These are phyloP conservation scores for Leptopilina myrica DNA, from an alignment of 2,888 invertebrate species.

Conservation along the genomic window DNA sequence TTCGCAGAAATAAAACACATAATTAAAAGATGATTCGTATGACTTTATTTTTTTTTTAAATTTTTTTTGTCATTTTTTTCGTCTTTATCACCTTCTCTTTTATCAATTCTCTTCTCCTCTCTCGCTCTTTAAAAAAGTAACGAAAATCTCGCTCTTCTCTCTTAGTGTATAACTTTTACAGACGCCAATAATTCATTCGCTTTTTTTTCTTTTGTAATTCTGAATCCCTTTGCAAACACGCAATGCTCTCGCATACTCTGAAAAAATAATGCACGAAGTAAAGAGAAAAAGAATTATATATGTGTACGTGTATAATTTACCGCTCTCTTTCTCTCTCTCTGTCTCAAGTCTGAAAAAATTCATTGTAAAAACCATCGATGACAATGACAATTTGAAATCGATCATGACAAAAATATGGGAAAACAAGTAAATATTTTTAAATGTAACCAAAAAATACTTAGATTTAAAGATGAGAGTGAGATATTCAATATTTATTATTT, in stretches of 20 bases:
- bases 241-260: slow-evolving; percentile 21
- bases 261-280: slow-evolving; percentile 46
- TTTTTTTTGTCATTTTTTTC: slow-evolving; percentile 20
- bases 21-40: slow-evolving; percentile 39
- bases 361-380: slow-evolving; percentile 14
- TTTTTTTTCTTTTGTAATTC: neutral
- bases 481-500: neutral
- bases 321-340: slow-evolving; percentile 49
- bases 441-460: neutral
- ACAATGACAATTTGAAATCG: neutral
- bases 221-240: slow-evolving; percentile 7
- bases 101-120: slow-evolving; percentile 49
- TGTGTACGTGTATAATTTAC: slow-evolving; percentile 52
- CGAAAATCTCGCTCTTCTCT: slow-evolving; percentile 53
- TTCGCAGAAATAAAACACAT: neutral
- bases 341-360: slow-evolving; percentile 35
- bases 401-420: neutral
- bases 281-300: slow-evolving; percentile 58
- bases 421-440: neutral
- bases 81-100: slow-evolving; percentile 40
- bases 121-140: slow-evolving; percentile 57
- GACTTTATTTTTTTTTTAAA: slow-evolving; percentile 6
- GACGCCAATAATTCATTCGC: slow-evolving; percentile 40
- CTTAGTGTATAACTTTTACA: slow-evolving; percentile 50
- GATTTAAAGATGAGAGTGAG: neutral